Evolutionary conservation across 2,113 vertebrate genomes (phyloP).

Genomic region (Rhineura floridana): DNA sequence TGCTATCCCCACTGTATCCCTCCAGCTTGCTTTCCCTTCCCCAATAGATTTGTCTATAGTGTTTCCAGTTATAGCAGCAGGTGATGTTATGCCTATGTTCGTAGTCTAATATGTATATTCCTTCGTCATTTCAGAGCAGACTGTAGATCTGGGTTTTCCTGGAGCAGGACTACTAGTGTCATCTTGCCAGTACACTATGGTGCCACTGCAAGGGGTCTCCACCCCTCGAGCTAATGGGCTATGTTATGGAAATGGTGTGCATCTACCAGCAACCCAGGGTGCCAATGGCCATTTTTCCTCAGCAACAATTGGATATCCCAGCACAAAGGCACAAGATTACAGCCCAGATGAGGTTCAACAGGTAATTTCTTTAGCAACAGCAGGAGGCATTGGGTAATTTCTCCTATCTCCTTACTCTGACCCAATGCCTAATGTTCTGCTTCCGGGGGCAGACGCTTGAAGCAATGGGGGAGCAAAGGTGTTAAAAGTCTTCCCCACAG

Average conservation of each 20-base stretch:
- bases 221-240: constrained; percentile 74
- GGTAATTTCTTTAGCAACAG: constrained; percentile 68
- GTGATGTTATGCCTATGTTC: not conserved
- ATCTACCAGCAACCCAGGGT: constrained; percentile 18
- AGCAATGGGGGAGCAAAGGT: too few relatives aligned
- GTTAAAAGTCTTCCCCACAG: too few relatives aligned
- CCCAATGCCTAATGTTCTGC: not conserved
- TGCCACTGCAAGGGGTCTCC: constrained; percentile 86
- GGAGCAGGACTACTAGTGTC: constrained; percentile 81
- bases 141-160: constrained; percentile 88
- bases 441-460: not conserved
- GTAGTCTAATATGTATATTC: constrained; percentile 3
- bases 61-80: not conserved
- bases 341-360: constrained; percentile 76
- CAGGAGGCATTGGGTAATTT: not conserved
- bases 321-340: constrained; percentile 77
- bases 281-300: constrained; percentile 66
- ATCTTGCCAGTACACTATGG: constrained; percentile 96
- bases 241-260: constrained; percentile 72
- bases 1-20: not conserved
- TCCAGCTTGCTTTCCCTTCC: not conserved
- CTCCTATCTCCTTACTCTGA: not conserved
- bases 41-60: not conserved
- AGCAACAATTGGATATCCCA: constrained; percentile 59
- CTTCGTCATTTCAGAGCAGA: constrained; percentile 84